A percentile compares a stretch with the other conserved stretches of the same genome.
These are phyloP conservation scores for Erpobdella octoculata DNA, from an alignment of 2,888 invertebrate species.

Conservation along the genomic window DNA sequence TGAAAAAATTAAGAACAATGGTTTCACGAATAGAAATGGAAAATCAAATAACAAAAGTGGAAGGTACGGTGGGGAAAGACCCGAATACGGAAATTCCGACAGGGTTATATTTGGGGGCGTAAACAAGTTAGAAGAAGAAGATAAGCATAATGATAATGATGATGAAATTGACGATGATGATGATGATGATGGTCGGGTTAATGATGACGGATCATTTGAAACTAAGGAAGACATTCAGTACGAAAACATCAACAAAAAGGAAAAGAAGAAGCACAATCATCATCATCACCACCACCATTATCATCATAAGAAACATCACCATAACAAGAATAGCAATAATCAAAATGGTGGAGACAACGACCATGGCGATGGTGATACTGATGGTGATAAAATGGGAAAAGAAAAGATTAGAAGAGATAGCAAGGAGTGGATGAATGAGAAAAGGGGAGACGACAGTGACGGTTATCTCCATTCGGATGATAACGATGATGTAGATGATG, in stretches of 20 bases:
- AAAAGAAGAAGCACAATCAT: too few species aligned
- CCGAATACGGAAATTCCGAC: background rate
- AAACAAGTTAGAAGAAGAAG: background rate
- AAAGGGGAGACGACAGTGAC: background rate
- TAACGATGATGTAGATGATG: constrained; percentile 3
- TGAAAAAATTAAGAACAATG: background rate
- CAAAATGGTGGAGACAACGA: background rate
- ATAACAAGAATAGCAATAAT: background rate
- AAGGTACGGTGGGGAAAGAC: too few species aligned
- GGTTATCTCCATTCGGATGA: background rate
- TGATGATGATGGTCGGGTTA: background rate
- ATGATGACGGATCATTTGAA: background rate
- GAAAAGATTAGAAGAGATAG: background rate
- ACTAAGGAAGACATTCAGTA: background rate
- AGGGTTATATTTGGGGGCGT: too few species aligned
- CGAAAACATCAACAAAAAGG: too few species aligned
- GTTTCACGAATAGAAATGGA: background rate
- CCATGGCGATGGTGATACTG: background rate
- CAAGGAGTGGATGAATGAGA: background rate
- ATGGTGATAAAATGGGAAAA: background rate
- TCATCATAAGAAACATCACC: too few species aligned
- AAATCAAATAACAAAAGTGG: background rate
- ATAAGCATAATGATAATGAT: background rate
- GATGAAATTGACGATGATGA: constrained; percentile 6
- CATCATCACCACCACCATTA: too few species aligned